Evolutionary conservation across 1,140 invertebrate genomes (phyloP).

Genomic region (Archivesica marissinica): DNA sequence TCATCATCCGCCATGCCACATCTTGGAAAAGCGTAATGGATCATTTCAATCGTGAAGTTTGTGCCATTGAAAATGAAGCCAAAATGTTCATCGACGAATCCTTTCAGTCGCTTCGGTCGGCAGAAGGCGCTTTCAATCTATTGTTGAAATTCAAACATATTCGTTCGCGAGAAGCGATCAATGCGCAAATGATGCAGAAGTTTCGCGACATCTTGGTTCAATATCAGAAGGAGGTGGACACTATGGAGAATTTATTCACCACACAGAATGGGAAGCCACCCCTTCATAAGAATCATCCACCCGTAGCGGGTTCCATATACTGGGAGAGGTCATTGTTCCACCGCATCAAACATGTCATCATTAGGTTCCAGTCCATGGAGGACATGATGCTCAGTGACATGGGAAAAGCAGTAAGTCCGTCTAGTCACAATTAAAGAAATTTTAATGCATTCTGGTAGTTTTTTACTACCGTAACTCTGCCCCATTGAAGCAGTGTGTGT

Average conservation of each 20-base stretch:
- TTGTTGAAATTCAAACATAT: slow-evolving; percentile 92
- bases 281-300: slow-evolving; percentile 90
- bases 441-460: no score
- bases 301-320: slow-evolving; percentile 91
- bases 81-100: slow-evolving; percentile 93
- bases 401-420: slow-evolving; percentile 85
- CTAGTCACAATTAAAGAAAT: background rate
- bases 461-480: no score
- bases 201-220: slow-evolving; percentile 93
- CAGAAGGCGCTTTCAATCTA: slow-evolving; percentile 91
- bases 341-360: slow-evolving; percentile 90
- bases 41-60: slow-evolving; percentile 90
- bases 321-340: slow-evolving; percentile 92
- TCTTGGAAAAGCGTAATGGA: slow-evolving; percentile 91
- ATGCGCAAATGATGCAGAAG: slow-evolving; percentile 90
- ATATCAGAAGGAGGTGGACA: slow-evolving; percentile 90
- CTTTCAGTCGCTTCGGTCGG: slow-evolving; percentile 91
- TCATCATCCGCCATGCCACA: slow-evolving; percentile 80
- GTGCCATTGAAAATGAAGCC: slow-evolving; percentile 91
- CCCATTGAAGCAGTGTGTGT: no score
- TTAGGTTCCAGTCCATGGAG: slow-evolving; percentile 90
- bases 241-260: slow-evolving; percentile 85
- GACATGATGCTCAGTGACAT: slow-evolving; percentile 91
- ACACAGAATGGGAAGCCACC: slow-evolving; percentile 89
- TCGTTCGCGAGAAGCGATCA: slow-evolving; percentile 89